A percentile compares a stretch with the other conserved stretches of the same genome.
phyloP scores from a whole-genome alignment of 1,140 invertebrate genomes.

The Lordiphosa mommai region DNA sequence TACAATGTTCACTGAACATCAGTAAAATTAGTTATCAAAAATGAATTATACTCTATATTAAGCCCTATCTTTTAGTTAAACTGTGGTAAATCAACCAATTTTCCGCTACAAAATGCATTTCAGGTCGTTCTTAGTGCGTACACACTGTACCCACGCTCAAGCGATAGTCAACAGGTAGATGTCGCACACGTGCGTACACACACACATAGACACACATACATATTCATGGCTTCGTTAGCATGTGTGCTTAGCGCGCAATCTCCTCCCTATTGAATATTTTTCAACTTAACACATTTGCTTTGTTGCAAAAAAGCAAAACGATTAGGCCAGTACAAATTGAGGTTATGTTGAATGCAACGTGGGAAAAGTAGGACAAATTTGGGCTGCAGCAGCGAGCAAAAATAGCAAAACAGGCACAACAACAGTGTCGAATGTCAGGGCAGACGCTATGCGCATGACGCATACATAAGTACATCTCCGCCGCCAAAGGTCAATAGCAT shows the following conservation, averaged over 20 bases:
- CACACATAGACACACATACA: background rate
- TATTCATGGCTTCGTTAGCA: conserved; percentile 5
- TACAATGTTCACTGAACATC: no score
- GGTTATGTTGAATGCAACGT: conserved; percentile 50
- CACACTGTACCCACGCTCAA: conserved; percentile 23
- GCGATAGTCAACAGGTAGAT: conserved; percentile 33
- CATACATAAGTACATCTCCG: conserved; percentile 19
- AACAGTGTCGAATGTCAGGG: conserved; percentile 2
- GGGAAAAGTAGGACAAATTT: conserved; percentile 42
- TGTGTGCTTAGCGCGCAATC: background rate
- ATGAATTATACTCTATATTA: no score
- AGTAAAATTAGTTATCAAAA: no score
- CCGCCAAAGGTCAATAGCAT: conserved; percentile 67
- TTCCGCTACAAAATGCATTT: background rate
- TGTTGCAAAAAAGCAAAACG: conserved; percentile 1
- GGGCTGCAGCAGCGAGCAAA: conserved; percentile 18
- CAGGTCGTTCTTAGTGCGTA: background rate
- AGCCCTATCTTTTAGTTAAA: no score
- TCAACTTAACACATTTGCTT: conserved; percentile 8
- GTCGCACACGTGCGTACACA: conserved; percentile 7
- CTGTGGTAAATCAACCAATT: background rate
- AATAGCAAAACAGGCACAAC: conserved; percentile 5
- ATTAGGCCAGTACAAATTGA: conserved; percentile 11
- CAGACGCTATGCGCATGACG: conserved; percentile 44
- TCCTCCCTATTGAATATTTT: background rate